phyloP scores from a whole-genome alignment of 2,888 invertebrate species.

The Ormyrus pomaceus region DNA sequence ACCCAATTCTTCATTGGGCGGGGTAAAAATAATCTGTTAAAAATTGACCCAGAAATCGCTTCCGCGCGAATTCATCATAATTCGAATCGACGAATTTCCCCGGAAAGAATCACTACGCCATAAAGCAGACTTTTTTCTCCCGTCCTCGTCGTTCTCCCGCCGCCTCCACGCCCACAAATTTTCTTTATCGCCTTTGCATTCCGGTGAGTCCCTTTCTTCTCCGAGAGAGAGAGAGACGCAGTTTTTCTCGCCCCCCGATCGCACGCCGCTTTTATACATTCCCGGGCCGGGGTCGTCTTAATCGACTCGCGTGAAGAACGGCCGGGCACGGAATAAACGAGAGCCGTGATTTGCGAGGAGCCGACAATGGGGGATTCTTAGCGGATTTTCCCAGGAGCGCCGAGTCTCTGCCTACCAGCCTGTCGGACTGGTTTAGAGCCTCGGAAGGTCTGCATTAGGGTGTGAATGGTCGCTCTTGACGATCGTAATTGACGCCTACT shows the following conservation, averaged over 20 bases:
- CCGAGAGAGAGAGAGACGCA: not conserved
- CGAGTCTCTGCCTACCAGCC: no score
- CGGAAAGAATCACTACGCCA: not conserved
- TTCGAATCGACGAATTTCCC: constrained; percentile 8
- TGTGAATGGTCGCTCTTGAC: no score
- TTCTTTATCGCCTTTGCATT: constrained; percentile 44
- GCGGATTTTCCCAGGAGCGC: no score
- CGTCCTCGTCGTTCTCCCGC: not conserved
- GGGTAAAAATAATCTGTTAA: no score
- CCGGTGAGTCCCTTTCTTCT: constrained; percentile 26
- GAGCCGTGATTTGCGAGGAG: constrained; percentile 13
- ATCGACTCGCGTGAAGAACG: constrained; percentile 19
- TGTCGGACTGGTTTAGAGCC: no score
- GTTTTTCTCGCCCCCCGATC: not conserved
- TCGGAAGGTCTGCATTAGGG: no score
- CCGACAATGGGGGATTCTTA: not conserved
- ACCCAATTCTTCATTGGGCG: no score
- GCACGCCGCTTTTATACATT: not conserved
- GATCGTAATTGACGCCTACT: no score
- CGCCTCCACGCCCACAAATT: constrained; percentile 26
- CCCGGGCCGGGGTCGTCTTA: constrained; percentile 8
- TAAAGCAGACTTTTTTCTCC: not conserved
- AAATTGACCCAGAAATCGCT: no score
- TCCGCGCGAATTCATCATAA: no score
- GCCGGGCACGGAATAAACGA: not conserved